phyloP scores from a whole-genome alignment of 2,797 vertebrate genomes.

The Molossus alvarezi region DNA sequence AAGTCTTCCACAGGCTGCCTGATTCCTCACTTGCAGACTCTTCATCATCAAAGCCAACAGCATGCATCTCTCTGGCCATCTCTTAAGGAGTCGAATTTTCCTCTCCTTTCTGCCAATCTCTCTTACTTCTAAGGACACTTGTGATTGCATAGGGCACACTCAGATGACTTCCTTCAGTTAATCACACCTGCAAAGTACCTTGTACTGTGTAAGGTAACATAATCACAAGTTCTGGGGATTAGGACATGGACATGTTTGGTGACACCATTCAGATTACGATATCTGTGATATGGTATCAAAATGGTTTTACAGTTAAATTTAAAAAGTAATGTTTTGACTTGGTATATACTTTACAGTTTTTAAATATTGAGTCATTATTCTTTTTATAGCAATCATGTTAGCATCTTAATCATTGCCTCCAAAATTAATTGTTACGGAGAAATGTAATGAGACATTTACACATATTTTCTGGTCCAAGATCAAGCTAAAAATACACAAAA shows the following conservation, averaged over 20 bases:
- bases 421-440: background rate
- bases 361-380: background rate
- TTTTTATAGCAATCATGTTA: background rate
- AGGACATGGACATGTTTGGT: background rate
- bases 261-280: background rate
- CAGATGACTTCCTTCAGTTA: background rate
- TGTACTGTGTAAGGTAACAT: background rate
- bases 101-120: background rate
- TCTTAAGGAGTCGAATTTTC: background rate
- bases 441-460: background rate
- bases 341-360: background rate
- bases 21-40: background rate
- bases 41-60: background rate
- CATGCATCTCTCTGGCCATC: background rate
- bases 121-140: background rate
- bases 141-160: background rate
- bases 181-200: background rate
- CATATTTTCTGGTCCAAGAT: background rate
- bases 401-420: background rate
- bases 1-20: background rate
- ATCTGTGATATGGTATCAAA: background rate
- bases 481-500: slow-evolving; percentile 8
- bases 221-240: background rate
- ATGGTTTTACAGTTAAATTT: background rate
- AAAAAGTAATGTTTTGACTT: background rate